Evolutionary conservation across 2,113 vertebrate species (phyloP), one percentile per base, ranked within the genome.

Genomic region (Ciconia stormi): DNA sequence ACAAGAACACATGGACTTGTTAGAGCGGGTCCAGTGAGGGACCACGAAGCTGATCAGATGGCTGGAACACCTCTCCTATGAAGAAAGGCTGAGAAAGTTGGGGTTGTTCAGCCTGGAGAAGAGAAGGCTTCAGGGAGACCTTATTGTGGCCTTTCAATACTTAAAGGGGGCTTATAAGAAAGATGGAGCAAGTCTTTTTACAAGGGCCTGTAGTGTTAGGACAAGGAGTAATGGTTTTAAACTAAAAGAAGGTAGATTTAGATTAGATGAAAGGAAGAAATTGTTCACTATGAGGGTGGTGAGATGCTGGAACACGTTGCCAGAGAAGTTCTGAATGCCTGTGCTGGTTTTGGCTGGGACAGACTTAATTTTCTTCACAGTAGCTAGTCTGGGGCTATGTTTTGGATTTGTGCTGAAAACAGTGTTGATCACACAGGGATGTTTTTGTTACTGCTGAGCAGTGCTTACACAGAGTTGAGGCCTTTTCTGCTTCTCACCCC

Each of bases 101-200:
- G 15, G 7, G 10, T 38, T 55, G 21, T 42, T 87, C 21, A 55
- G 9, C 47, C 18, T 69, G 53, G n/a, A 61, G 11, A 59, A 66
- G 20, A n/a, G 52, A 74, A 55, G 20, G 8, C 6, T 67, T 11
- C 0, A 0, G 36, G 7, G 7, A 82, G 2, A 62, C 13, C 13
- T 69, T 50, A 13, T n/a, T 8, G n/a, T 0, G 0, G 5, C 26
- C 9, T 76, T 76, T 42, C 55, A 62, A 1, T 55, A 20, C n/a
- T 36, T 81, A 56, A 56, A 70, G 27, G 10, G 32, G 11, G 11
- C 5, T 3, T 44, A 27, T 15, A 29, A 58, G 16, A 63, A 38
- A 76, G 62, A 13, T 15, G 22, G n/a, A 56, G 26, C 36, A 6
- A 53, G 18, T 4, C 16, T 65, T 65, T 65, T 83, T 47, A 34